phyloP scores from a whole-genome alignment of 2,888 invertebrate genomes.

The Cerastis leucographa region DNA sequence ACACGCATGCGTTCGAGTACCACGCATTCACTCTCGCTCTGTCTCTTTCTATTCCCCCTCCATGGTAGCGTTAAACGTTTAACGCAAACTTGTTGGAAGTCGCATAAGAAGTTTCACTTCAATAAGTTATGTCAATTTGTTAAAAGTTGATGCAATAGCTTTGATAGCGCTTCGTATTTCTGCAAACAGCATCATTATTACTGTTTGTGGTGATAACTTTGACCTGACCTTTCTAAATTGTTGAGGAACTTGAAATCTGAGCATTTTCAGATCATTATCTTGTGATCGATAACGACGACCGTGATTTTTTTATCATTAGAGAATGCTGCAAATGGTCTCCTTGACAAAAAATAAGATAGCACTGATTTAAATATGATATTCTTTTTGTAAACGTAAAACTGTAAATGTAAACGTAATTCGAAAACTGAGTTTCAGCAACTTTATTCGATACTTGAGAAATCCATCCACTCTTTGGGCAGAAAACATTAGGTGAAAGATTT shows the following conservation, averaged over 20 bases:
- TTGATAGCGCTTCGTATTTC: conserved; percentile 1
- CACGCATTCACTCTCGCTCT: too few species aligned
- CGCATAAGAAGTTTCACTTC: too few species aligned
- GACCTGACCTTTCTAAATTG: not conserved
- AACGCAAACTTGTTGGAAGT: too few species aligned
- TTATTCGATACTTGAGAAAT: not conserved
- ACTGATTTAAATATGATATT: conserved; percentile 33
- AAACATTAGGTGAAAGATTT: not conserved
- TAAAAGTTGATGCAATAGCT: not conserved
- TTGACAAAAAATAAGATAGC: conserved; percentile 15
- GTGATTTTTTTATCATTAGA: conserved; percentile 16
- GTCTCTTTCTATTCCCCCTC: too few species aligned
- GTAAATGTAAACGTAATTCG: not conserved
- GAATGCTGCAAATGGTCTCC: conserved; percentile 12
- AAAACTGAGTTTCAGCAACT: not conserved
- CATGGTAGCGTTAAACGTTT: too few species aligned
- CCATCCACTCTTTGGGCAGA: not conserved
- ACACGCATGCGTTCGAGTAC: too few species aligned
- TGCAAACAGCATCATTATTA: not conserved
- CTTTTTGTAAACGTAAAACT: not conserved
- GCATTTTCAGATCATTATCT: conserved; percentile 35
- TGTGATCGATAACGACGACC: conserved; percentile 22
- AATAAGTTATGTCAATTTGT: not conserved
- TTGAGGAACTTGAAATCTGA: conserved; percentile 22
- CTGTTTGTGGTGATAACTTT: conserved; percentile 1